phyloP scores from a whole-genome alignment of 2,797 vertebrate species.

The Enteromius radiatus region DNA sequence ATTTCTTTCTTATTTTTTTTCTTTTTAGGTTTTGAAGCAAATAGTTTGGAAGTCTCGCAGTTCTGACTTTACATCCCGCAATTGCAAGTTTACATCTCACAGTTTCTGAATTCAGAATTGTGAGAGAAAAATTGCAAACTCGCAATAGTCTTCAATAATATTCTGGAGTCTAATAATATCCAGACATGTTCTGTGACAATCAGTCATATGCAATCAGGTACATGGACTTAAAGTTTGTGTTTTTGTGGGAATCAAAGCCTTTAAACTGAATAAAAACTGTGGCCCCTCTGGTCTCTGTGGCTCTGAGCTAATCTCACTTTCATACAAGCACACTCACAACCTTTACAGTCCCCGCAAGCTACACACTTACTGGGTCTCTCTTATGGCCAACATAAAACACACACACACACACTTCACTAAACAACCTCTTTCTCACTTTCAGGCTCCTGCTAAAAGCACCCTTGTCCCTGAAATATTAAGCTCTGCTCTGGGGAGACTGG shows the following conservation, averaged over 20 bases:
- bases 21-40: not conserved
- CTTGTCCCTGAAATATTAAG: conserved; percentile 13
- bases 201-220: conserved; percentile 13
- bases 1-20: not conserved
- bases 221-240: conserved; percentile 1
- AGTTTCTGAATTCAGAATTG: too few relatives aligned
- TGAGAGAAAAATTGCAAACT: too few relatives aligned
- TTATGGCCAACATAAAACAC: not conserved
- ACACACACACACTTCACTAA: conserved; percentile 12
- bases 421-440: conserved; percentile 25
- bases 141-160: too few relatives aligned
- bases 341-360: not conserved
- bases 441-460: conserved; percentile 31
- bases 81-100: too few relatives aligned
- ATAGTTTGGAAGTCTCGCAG: too few relatives aligned
- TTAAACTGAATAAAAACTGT: not conserved
- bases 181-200: too few relatives aligned
- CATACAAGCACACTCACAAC: conserved; percentile 15
- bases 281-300: conserved; percentile 16
- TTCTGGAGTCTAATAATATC: not conserved
- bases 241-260: not conserved
- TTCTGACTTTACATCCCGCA: too few relatives aligned
- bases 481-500: not conserved
- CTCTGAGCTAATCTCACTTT: conserved; percentile 39
- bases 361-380: not conserved